A percentile compares a stretch with the other conserved stretches of the same genome.
phyloP scores from a whole-genome alignment of 2,797 vertebrate species.

The Rousettus madagascariensis region DNA sequence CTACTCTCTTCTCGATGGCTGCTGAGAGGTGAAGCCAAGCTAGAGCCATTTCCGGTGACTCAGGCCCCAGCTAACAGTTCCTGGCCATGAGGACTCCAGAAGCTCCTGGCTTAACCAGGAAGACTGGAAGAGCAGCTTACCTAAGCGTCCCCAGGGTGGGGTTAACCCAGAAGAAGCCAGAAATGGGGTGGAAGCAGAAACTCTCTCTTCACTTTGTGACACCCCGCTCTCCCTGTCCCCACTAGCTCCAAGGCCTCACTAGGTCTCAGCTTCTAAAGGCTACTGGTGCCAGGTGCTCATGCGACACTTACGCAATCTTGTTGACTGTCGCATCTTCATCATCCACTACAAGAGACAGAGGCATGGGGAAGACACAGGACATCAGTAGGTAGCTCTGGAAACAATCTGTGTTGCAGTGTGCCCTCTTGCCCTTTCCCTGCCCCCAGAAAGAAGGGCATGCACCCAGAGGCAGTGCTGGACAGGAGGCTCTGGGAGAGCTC shows the following conservation, averaged over 20 bases:
- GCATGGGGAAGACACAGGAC: background rate
- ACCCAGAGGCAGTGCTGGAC: background rate
- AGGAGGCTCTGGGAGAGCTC: background rate
- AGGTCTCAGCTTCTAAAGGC: background rate
- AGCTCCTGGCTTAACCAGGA: conserved; percentile 56
- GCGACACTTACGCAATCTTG: conserved; percentile 95
- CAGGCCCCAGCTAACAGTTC: conserved; percentile 23
- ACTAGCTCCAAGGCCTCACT: background rate
- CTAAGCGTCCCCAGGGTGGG: background rate
- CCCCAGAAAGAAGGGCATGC: background rate
- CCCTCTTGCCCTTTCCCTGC: background rate
- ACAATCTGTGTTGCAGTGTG: background rate
- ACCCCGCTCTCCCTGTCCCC: background rate
- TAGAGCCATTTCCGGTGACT: conserved; percentile 55
- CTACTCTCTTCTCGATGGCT: background rate
- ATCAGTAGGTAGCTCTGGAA: conserved; percentile 16
- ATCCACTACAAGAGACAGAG: conserved; percentile 87
- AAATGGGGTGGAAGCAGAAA: background rate
- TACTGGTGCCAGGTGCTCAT: background rate
- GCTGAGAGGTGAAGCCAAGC: conserved; percentile 33
- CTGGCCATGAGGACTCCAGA: conserved; percentile 2
- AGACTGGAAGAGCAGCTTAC: conserved; percentile 72
- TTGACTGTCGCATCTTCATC: conserved; percentile 97
- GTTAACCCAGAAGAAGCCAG: conserved; percentile 43
- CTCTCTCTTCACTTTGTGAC: background rate